phyloP scores from a whole-genome alignment of 2,888 invertebrate genomes.

The Erynnis tages region DNA sequence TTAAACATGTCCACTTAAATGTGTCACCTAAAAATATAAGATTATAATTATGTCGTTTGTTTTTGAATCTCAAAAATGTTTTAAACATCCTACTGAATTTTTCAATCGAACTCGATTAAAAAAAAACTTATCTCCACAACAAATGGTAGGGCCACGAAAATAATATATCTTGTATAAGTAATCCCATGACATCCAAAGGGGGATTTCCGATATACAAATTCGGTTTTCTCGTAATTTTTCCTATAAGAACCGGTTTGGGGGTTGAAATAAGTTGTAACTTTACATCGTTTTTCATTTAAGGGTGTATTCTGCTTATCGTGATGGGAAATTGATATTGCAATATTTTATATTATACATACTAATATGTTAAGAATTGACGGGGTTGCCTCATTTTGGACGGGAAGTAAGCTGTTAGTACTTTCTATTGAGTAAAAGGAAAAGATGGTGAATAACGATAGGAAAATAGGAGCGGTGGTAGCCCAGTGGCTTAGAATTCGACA shows the following conservation, averaged over 20 bases:
- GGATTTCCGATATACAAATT: slow-evolving; percentile 40
- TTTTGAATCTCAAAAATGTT: no score
- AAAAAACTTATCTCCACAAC: slow-evolving; percentile 2
- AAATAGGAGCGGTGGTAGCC: no score
- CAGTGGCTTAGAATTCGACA: no score
- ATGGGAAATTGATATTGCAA: not conserved
- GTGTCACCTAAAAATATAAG: no score
- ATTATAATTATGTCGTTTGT: no score
- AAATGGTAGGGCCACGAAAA: slow-evolving; percentile 32
- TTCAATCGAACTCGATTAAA: not conserved
- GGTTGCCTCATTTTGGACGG: no score
- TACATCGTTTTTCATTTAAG: slow-evolving; percentile 22
- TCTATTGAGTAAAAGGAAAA: no score
- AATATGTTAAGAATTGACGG: no score
- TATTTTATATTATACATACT: not conserved
- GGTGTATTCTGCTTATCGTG: not conserved
- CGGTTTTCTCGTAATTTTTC: slow-evolving; percentile 36
- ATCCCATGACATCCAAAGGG: slow-evolving; percentile 37
- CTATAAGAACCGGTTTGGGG: slow-evolving; percentile 31
- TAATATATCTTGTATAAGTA: slow-evolving; percentile 38
- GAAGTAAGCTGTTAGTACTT: no score
- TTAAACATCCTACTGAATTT: no score
- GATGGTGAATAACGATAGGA: no score
- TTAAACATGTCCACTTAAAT: no score
- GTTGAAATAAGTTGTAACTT: slow-evolving; percentile 28